Conservation (phyloP, 2,888 invertebrate species). For the Xestia sexstrigata region DNA sequence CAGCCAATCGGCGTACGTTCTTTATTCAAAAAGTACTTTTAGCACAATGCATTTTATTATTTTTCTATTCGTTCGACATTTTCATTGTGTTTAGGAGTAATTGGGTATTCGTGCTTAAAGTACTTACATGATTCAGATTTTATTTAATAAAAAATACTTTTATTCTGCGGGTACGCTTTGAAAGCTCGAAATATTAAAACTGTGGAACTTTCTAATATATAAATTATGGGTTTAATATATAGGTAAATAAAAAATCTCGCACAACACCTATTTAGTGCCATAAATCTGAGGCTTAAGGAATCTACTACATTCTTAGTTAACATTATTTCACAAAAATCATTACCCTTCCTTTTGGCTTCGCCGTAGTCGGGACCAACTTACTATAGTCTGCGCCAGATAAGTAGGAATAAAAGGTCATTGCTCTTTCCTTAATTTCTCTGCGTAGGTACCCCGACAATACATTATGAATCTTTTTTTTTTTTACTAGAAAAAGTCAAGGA, state of each 20-base stretch:
- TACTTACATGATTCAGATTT: slow-evolving; percentile 31
- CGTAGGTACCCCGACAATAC: too few species aligned
- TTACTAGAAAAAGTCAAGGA: too few species aligned
- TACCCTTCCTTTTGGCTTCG: too few species aligned
- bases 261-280: not conserved
- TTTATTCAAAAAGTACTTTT: slow-evolving; percentile 83
- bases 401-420: too few species aligned
- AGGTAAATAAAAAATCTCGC: not conserved
- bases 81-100: slow-evolving; percentile 78
- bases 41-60: slow-evolving; percentile 79
- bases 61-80: slow-evolving; percentile 78
- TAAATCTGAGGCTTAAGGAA: not conserved
- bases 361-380: too few species aligned
- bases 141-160: slow-evolving; percentile 42
- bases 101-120: slow-evolving; percentile 71
- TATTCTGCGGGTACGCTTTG: not conserved
- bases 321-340: too few species aligned
- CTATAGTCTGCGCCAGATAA: too few species aligned
- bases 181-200: not conserved
- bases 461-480: too few species aligned
- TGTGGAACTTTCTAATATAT: not conserved
- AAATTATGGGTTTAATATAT: not conserved
- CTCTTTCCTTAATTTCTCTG: too few species aligned
- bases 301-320: too few species aligned
- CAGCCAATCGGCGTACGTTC: slow-evolving; percentile 85